Conservation (phyloP, 2,888 invertebrate species). For the Omphaloscelis lunosa region DNA sequence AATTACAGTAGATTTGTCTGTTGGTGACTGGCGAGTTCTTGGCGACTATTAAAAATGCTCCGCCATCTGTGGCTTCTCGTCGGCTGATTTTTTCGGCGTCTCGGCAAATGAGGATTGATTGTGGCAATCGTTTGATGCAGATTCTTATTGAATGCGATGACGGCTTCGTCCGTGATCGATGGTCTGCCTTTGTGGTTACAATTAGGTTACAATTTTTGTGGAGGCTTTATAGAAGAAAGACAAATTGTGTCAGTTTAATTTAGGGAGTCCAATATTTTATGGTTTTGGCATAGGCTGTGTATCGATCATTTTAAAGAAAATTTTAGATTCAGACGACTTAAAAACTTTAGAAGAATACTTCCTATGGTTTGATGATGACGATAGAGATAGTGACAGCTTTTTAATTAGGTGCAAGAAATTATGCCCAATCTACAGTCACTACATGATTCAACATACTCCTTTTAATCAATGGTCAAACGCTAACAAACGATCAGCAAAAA, state of each 20-base stretch:
- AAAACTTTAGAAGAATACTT: not conserved
- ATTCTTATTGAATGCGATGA: constrained; percentile 82
- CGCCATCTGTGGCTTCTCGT: constrained; percentile 79
- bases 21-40: constrained; percentile 85
- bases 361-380: not conserved
- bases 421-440: not conserved
- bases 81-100: constrained; percentile 70
- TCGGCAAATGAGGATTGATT: constrained; percentile 88
- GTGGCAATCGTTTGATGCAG: constrained; percentile 88
- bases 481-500: constrained; percentile 62
- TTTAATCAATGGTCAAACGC: constrained; percentile 63
- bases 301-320: constrained; percentile 11
- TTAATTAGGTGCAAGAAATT: not conserved
- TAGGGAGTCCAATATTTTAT: constrained; percentile 25
- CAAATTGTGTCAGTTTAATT: constrained; percentile 44
- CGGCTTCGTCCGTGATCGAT: constrained; percentile 82
- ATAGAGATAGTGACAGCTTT: not conserved
- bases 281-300: not conserved
- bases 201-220: constrained; percentile 67
- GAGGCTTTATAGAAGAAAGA: constrained; percentile 48
- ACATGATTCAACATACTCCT: constrained; percentile 1
- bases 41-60: constrained; percentile 88
- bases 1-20: constrained; percentile 89
- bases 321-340: not conserved
- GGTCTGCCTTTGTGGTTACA: constrained; percentile 69